A percentile compares a stretch with the other conserved stretches of the same genome.
Conservation (phyloP, 2,888 invertebrate species). For the Sminthurides aquaticus region DNA sequence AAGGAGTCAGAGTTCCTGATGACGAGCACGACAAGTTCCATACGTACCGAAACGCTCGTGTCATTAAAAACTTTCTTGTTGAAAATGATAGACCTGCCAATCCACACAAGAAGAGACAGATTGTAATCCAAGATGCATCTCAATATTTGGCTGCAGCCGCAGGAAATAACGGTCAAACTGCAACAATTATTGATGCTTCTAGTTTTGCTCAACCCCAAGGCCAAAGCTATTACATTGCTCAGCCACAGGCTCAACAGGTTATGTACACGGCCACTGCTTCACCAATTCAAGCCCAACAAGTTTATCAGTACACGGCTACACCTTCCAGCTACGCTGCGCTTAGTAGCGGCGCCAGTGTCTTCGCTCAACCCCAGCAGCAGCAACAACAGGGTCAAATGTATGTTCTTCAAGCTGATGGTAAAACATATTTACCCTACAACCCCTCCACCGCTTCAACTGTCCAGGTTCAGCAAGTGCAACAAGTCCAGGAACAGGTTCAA, state of each 20-base stretch:
- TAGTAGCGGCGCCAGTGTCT: not conserved
- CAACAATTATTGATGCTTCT: slow-evolving; percentile 20
- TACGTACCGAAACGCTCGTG: slow-evolving; percentile 80
- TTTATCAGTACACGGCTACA: not conserved
- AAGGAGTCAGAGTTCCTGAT: slow-evolving; percentile 74
- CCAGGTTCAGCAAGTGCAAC: not conserved
- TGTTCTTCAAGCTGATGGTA: slow-evolving; percentile 39
- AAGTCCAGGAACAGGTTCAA: slow-evolving; percentile 8
- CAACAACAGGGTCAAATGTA: slow-evolving; percentile 37
- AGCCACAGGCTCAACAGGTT: slow-evolving; percentile 15
- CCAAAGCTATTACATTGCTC: slow-evolving; percentile 29
- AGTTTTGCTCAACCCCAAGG: slow-evolving; percentile 9
- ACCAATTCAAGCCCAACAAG: slow-evolving; percentile 10
- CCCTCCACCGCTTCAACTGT: slow-evolving; percentile 1
- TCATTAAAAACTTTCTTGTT: slow-evolving; percentile 72
- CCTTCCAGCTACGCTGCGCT: not conserved
- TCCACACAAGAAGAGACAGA: slow-evolving; percentile 40
- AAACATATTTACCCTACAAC: slow-evolving; percentile 28
- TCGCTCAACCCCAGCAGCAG: slow-evolving; percentile 17
- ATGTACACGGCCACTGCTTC: slow-evolving; percentile 1
- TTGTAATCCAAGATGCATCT: slow-evolving; percentile 33
- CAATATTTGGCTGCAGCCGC: slow-evolving; percentile 27
- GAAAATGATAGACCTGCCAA: slow-evolving; percentile 57
- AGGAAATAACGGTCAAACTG: not conserved
- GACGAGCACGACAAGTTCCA: slow-evolving; percentile 69